These are phyloP conservation scores for Heliconius erato DNA, from an alignment of 2,888 invertebrate species.

Conservation along the genomic window DNA sequence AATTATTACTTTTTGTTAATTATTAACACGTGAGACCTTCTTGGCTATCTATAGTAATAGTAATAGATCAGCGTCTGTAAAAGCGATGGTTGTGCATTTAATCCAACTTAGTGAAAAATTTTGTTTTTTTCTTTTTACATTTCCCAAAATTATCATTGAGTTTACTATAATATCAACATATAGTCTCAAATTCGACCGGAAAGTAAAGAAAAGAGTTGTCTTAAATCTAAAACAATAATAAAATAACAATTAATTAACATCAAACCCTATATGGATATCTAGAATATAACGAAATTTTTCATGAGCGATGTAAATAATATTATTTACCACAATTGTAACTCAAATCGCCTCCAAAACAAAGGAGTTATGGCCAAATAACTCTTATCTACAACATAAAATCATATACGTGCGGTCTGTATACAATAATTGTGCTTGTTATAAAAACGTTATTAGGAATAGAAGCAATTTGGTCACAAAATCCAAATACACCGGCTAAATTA, in stretches of 20 bases:
- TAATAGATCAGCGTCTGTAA: no score
- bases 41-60: no score
- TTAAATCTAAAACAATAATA: no score
- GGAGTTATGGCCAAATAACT: slow-evolving; percentile 39
- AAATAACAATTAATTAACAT: neutral
- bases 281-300: neutral
- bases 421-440: slow-evolving; percentile 48
- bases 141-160: no score
- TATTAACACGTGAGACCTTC: no score
- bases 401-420: slow-evolving; percentile 43
- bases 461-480: slow-evolving; percentile 55
- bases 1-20: no score
- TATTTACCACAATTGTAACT: slow-evolving; percentile 42
- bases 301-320: slow-evolving; percentile 18
- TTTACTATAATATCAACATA: no score
- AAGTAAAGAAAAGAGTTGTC: no score
- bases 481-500: slow-evolving; percentile 59
- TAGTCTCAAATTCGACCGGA: no score
- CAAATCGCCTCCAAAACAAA: slow-evolving; percentile 42
- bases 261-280: neutral
- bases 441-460: slow-evolving; percentile 54
- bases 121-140: no score
- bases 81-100: no score
- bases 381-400: slow-evolving; percentile 48
- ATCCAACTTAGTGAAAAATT: no score